Evolutionary conservation across 2,888 invertebrate species (phyloP).

Genomic region (Arge pagana): DNA sequence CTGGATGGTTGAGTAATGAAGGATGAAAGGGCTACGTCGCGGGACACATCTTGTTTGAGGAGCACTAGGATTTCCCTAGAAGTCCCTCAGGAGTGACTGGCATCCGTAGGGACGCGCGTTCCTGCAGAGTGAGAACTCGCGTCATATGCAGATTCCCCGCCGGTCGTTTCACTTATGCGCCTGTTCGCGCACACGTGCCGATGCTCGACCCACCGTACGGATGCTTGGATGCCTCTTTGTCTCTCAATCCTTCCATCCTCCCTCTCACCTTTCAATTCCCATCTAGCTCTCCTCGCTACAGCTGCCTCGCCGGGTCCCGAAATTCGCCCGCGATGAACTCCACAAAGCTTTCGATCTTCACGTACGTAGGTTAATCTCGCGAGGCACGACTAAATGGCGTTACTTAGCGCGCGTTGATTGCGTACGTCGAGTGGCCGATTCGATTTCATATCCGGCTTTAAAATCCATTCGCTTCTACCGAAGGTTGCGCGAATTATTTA

Average conservation of each 20-base stretch:
- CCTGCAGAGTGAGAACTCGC: constrained; percentile 44
- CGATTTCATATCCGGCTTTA: constrained; percentile 1
- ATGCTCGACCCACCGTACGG: too few relatives aligned
- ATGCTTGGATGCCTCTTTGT: too few relatives aligned
- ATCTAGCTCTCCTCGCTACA: too few relatives aligned
- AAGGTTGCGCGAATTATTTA: too few relatives aligned
- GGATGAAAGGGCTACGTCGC: constrained; percentile 37
- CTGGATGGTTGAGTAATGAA: constrained; percentile 39
- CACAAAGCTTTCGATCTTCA: too few relatives aligned
- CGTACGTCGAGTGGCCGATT: too few relatives aligned
- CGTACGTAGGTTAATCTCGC: too few relatives aligned
- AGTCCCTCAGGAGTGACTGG: constrained; percentile 43
- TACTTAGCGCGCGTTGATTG: constrained; percentile 7
- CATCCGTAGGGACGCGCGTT: constrained; percentile 37
- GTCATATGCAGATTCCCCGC: constrained; percentile 47
- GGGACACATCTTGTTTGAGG: constrained; percentile 37
- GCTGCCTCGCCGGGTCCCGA: too few relatives aligned
- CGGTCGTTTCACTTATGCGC: constrained; percentile 16
- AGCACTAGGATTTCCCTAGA: constrained; percentile 39
- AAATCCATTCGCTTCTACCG: neutral
- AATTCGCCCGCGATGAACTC: too few relatives aligned
- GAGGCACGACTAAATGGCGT: neutral
- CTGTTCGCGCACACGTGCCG: constrained; percentile 16
- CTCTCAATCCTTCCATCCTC: too few relatives aligned
- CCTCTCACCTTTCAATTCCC: too few relatives aligned